Base-by-base conservation (phyloP, 2,797 vertebrate species). In the Gorsachius magnificus region DNA sequence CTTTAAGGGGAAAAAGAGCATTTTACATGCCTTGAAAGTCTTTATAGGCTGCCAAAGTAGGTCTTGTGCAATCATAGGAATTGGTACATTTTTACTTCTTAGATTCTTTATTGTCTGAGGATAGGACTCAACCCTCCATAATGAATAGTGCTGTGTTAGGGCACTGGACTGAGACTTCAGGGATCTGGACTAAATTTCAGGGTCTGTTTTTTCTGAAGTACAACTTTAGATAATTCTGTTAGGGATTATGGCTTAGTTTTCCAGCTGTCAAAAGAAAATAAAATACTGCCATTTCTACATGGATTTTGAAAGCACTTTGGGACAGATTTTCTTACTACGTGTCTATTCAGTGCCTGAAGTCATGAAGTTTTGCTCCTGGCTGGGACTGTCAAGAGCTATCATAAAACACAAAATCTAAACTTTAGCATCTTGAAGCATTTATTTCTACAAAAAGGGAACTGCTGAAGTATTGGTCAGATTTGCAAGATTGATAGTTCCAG, bases 191-290 rank as follows among this genome's bases (percentile, higher is more conserved):
- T 94, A 22, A 83, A 76, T 83, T 94, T 83, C 58, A 60, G 76
- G 10, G 20, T 79, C 53, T 91, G 1, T 71, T 87, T 85, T 85
- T 38, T 28, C 33, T 94, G 43, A 89, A 74, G 36, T 84, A 51
- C 20, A 76, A 70, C 51, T 83, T 68, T 4, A 78, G 26, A 76
- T 81, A 93, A 60, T 79, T 85, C 50, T 61, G 26, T 74, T 80
- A 65, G 45, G 43, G 35, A 71, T 90, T 83, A 71, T 58, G 56
- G 36, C 78, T 96, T 19, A 21, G 45, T 87, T 95, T 94, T 82
- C 38, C 64, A 87, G 16, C 36, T 95, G 60, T 91, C 75, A 83
- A 81, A 94, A 58, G 66, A 88, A 95, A 81, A 94, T 89, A 80
- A 93, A 92, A 84, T 68, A 53, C 50, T 85, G 72, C 8, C 43